These are phyloP conservation scores for Phaethornis superciliosus DNA, from an alignment of 2,113 vertebrate species.

Conservation along the genomic window DNA sequence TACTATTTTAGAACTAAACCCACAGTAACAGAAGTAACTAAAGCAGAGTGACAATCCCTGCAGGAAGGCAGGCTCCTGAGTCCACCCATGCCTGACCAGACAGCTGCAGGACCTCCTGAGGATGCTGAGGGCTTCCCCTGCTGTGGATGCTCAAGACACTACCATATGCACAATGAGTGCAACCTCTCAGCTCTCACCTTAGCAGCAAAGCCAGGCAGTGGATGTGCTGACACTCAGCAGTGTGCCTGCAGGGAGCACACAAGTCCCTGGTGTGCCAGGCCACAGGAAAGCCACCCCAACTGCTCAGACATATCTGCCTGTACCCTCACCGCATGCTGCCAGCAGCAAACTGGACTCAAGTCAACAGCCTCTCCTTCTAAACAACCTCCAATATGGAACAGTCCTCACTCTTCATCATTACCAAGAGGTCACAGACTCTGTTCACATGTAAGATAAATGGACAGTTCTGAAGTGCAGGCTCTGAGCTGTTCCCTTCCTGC, in stretches of 20 bases:
- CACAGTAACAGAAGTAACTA: background rate
- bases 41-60: background rate
- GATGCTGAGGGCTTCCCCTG: background rate
- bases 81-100: background rate
- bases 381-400: rapidly evolving
- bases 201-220: background rate
- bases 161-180: background rate
- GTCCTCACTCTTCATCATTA: background rate
- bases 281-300: background rate
- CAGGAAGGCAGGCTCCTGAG: background rate
- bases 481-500: rapidly evolving
- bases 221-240: background rate
- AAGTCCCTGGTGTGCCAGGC: background rate
- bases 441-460: rapidly evolving
- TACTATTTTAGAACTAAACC: background rate
- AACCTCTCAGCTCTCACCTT: background rate
- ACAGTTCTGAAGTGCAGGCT: background rate
- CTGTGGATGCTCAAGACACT: background rate
- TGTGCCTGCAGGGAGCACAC: background rate
- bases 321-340: background rate
- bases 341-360: rapidly evolving
- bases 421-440: background rate
- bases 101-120: background rate
- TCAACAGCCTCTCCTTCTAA: background rate
- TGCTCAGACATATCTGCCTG: background rate